Conservation (phyloP, 1,140 invertebrate species). For the Belonocnema kinseyi region DNA sequence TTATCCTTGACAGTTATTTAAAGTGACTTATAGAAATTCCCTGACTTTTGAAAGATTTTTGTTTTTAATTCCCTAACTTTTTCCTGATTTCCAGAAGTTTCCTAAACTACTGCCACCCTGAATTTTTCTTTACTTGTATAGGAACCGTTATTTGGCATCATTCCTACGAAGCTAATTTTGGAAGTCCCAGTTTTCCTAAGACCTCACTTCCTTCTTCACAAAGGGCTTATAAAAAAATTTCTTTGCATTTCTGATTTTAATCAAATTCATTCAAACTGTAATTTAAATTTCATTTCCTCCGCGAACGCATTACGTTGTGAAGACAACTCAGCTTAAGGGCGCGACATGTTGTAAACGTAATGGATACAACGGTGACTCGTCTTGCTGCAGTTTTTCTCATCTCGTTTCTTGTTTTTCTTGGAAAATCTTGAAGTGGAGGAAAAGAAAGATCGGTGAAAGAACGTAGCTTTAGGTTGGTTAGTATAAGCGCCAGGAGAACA, state of each 20-base stretch:
- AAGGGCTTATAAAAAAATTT: too few relatives aligned
- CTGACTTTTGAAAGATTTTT: too few relatives aligned
- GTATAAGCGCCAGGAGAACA: constrained; percentile 15
- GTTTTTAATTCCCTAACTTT: too few relatives aligned
- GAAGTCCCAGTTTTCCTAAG: background rate
- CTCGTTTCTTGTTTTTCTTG: constrained; percentile 1
- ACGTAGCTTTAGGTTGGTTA: constrained; percentile 20
- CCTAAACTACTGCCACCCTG: too few relatives aligned
- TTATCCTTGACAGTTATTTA: too few relatives aligned
- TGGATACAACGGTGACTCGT: constrained; percentile 1
- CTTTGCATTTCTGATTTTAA: background rate
- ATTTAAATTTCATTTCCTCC: background rate
- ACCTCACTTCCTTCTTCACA: background rate
- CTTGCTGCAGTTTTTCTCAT: background rate
- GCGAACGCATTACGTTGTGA: background rate
- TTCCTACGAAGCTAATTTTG: background rate
- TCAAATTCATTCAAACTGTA: constrained; percentile 8
- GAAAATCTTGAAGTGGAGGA: background rate
- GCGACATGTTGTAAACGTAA: constrained; percentile 19
- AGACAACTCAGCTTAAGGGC: background rate
- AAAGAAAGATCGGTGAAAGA: constrained; percentile 5
- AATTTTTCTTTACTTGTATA: too few relatives aligned
- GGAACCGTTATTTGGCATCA: too few relatives aligned
- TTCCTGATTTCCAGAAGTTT: too few relatives aligned
- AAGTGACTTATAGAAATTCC: too few relatives aligned